A percentile compares a stretch with the other conserved stretches of the same genome.
phyloP scores from a whole-genome alignment of 2,888 invertebrate genomes.

The Amiota communis region DNA sequence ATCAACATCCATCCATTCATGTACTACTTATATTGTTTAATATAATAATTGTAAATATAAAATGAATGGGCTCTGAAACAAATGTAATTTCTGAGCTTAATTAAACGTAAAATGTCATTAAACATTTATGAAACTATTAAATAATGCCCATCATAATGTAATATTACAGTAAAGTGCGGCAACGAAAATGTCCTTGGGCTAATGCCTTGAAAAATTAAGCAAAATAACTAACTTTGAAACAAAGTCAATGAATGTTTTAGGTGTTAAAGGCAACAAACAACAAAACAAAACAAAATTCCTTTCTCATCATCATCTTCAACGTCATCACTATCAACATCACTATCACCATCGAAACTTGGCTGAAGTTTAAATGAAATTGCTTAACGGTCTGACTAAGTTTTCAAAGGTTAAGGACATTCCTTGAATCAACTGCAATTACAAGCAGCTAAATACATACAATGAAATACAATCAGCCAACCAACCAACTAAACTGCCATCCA shows the following conservation, averaged over 20 bases:
- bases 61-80: neutral
- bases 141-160: neutral
- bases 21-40: neutral
- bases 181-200: too few species aligned
- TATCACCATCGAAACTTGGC: too few species aligned
- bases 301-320: too few species aligned
- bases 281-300: too few species aligned
- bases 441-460: neutral
- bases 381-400: too few species aligned
- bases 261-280: too few species aligned
- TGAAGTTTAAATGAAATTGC: too few species aligned
- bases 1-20: neutral
- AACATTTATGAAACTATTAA: slow-evolving; percentile 31
- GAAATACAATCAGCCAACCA: neutral
- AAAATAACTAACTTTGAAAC: too few species aligned
- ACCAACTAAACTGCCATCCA: neutral
- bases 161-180: neutral
- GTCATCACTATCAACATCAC: too few species aligned
- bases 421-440: slow-evolving; percentile 6
- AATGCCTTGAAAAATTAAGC: too few species aligned
- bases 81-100: slow-evolving; percentile 19
- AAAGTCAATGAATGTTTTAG: too few species aligned
- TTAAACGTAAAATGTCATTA: slow-evolving; percentile 31
- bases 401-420: too few species aligned
- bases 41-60: neutral